Conservation (phyloP, 2,888 invertebrate species). For the Phragmatobia fuliginosa region DNA sequence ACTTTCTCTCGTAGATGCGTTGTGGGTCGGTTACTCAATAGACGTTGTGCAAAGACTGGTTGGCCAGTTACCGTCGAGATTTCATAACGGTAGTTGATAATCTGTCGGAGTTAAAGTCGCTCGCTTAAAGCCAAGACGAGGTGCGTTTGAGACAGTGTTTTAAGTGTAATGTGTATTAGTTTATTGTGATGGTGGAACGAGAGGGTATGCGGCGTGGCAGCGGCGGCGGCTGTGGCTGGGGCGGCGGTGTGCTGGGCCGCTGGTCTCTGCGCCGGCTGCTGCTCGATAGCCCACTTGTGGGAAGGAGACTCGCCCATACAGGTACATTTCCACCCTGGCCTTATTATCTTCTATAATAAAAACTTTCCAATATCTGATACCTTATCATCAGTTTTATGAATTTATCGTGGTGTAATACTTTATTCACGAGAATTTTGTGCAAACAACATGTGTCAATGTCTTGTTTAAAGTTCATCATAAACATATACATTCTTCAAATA, state of each 20-base stretch:
- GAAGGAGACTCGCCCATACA: constrained; percentile 87
- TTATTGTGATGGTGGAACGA: constrained; percentile 79
- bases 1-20: constrained; percentile 83
- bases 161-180: constrained; percentile 69
- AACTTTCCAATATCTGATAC: neutral
- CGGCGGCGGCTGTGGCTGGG: constrained; percentile 79
- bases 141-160: constrained; percentile 44
- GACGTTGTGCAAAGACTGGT: constrained; percentile 72
- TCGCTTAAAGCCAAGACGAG: constrained; percentile 54
- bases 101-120: constrained; percentile 58
- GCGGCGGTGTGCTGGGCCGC: constrained; percentile 82
- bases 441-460: neutral
- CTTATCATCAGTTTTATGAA: constrained; percentile 2
- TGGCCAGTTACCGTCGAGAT: constrained; percentile 61
- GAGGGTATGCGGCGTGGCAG: constrained; percentile 80
- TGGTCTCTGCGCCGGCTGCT: constrained; percentile 90
- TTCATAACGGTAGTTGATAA: constrained; percentile 70
- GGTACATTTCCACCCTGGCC: constrained; percentile 55
- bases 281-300: constrained; percentile 90
- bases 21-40: constrained; percentile 76
- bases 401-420: neutral
- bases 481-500: neutral
- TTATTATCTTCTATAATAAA: neutral
- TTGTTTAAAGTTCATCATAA: neutral
- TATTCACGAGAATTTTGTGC: neutral